Base-by-base conservation (phyloP, 2,888 invertebrate species). In the Abrostola tripartita region DNA sequence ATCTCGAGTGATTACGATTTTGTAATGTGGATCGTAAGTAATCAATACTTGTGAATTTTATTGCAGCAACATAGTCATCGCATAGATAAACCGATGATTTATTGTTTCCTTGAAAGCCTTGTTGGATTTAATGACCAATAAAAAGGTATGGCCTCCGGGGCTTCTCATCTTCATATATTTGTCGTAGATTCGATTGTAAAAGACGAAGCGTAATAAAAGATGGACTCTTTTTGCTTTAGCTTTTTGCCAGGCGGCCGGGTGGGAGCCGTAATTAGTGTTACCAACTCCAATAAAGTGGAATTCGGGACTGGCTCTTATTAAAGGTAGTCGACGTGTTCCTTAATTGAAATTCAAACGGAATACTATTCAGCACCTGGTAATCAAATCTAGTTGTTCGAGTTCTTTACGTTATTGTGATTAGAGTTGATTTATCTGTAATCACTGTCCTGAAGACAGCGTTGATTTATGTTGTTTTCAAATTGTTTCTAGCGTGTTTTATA, bases 111-210 rank as follows among this genome's bases (percentile, higher is more conserved):
- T 71, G 71, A 79, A 82, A 71, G 71, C 76, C 73, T 82, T 83
- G 78, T 85, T 80, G 78, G 81, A 79, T 85, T 87, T 87, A 81
- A 87, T 86, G 80, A 75, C 72, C 75, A 80, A 85, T 87, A 87
- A 88, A 88, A 85, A 79, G 77, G 78, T 77, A 73, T 78, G 71
- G 69, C 69, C 64, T 74, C 58, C 57, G 64, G 64, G 55, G 62
- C 60, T 57, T 60, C 65, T 70, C 49, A 69, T 76, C 66, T 65
- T 68, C 69, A 68, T 68, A 44, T 56, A 64, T 59, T 67, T 72
- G 57, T 41, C 71, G 67, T 65, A 54, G 75, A 79, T 68, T 70
- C 74, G 67, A 77, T 81, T 74, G 72, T 76, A 77, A 77, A 77
- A 73, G 65, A 68, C 76, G 58, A 72, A 73, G 53, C 61, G 68